Evolutionary conservation across 2,797 vertebrate genomes (phyloP).

Genomic region (Otus scops): DNA sequence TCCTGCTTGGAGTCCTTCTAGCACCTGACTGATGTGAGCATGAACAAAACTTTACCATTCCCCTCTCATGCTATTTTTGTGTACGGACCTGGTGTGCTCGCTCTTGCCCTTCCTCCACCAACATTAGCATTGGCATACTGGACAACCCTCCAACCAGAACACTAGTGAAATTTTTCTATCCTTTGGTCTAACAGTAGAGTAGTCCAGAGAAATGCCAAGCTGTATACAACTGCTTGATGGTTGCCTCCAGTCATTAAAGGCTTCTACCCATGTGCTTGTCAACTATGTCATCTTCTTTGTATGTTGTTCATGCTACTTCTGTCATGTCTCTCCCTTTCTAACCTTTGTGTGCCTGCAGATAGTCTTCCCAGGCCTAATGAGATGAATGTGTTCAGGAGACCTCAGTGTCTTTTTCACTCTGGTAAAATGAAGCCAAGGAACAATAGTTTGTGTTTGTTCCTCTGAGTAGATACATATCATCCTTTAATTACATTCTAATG

Average conservation of each 20-base stretch:
- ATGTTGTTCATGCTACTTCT: not conserved
- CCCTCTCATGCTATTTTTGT: not conserved
- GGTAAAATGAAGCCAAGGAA: not conserved
- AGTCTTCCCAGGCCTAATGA: not conserved
- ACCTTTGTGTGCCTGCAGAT: not conserved
- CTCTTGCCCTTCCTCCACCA: not conserved
- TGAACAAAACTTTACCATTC: not conserved
- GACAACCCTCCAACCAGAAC: not conserved
- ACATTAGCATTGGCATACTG: accelerated
- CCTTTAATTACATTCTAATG: not conserved
- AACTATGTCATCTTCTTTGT: not conserved
- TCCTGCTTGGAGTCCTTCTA: not conserved
- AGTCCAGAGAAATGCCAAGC: not conserved
- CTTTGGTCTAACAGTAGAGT: not conserved
- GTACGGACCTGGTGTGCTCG: accelerated
- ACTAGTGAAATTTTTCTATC: accelerated
- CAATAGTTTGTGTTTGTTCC: not conserved
- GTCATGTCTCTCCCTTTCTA: not conserved
- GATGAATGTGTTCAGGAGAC: accelerated
- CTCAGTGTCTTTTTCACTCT: not conserved
- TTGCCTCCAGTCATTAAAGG: not conserved
- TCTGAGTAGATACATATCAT: not conserved
- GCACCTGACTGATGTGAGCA: accelerated
- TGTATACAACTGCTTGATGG: not conserved
- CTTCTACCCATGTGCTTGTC: not conserved